These are phyloP conservation scores for Syngnathus acus DNA, from an alignment of 2,797 vertebrate genomes.

Conservation along the genomic window DNA sequence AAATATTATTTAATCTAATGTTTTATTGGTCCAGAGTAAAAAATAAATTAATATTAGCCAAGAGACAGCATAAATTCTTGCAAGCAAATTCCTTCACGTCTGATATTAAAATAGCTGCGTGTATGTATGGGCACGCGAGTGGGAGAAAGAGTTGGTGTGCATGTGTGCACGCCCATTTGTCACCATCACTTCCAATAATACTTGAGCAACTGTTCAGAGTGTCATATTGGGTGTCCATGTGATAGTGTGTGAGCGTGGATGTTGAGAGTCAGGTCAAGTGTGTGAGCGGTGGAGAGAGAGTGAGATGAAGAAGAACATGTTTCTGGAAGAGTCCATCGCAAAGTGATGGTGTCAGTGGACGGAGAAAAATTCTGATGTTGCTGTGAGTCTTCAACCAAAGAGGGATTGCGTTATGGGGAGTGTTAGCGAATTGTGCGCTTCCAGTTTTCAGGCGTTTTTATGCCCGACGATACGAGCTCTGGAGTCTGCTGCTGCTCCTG, in stretches of 20 bases:
- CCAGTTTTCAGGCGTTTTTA: conserved; percentile 87
- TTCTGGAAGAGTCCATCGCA: conserved; percentile 39
- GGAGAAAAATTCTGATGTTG: conserved; percentile 24
- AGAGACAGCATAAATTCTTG: background rate
- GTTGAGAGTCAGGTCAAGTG: conserved; percentile 9
- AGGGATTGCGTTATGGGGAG: conserved; percentile 71
- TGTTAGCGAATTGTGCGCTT: conserved; percentile 84
- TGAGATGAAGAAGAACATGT: conserved; percentile 26
- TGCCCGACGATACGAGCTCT: conserved; percentile 63
- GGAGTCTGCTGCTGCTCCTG: conserved; percentile 48
- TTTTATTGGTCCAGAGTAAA: background rate
- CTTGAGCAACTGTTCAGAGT: conserved; percentile 53
- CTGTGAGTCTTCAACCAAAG: conserved; percentile 4
- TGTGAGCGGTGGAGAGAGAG: conserved; percentile 22
- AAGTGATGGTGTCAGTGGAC: conserved; percentile 28
- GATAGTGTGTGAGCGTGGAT: background rate
- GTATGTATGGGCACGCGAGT: conserved; percentile 28
- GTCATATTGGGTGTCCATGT: conserved; percentile 27
- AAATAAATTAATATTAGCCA: background rate
- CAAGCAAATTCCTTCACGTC: background rate
- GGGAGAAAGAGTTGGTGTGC: conserved; percentile 34
- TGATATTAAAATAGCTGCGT: background rate
- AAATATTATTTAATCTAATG: too few relatives aligned
- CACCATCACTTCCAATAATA: conserved; percentile 57
- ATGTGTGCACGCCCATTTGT: conserved; percentile 39